Evolutionary conservation across 2,797 vertebrate species (phyloP).

Genomic region (Borostomias antarcticus): DNA sequence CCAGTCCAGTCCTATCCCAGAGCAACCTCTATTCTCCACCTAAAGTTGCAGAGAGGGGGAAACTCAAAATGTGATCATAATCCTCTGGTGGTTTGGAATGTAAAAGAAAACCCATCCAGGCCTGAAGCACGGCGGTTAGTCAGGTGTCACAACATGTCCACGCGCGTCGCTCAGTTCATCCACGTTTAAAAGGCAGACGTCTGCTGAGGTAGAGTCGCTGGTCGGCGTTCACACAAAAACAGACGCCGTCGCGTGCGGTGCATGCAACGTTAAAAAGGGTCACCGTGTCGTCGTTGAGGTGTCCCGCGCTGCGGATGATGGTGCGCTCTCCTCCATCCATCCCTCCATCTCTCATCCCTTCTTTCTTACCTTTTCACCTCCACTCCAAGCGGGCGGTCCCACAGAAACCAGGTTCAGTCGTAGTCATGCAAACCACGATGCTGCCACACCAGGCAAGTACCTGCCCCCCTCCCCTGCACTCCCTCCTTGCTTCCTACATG

Average conservation of each 20-base stretch:
- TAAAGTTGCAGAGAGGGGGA: slow-evolving; percentile 41
- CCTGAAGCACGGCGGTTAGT: background rate
- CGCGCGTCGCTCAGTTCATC: slow-evolving; percentile 39
- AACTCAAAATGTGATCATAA: slow-evolving; percentile 34
- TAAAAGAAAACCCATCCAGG: slow-evolving; percentile 19
- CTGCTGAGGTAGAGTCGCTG: slow-evolving; percentile 23
- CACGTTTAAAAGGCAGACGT: slow-evolving; percentile 18
- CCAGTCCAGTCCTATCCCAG: slow-evolving; percentile 6
- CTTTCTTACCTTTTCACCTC: background rate
- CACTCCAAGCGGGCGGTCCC: no score
- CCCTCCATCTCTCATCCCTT: background rate
- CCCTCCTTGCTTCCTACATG: background rate
- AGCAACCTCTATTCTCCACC: slow-evolving; percentile 60
- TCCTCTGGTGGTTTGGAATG: slow-evolving; percentile 36
- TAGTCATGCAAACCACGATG: background rate
- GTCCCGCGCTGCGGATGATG: background rate
- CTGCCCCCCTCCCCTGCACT: no score
- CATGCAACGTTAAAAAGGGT: slow-evolving; percentile 12
- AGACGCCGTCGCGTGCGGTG: slow-evolving; percentile 36
- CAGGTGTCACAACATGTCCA: slow-evolving; percentile 40
- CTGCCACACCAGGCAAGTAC: no score
- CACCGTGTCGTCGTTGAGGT: background rate
- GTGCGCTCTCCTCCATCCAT: background rate
- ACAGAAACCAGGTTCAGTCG: no score
- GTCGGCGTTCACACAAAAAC: slow-evolving; percentile 30